These are phyloP conservation scores for Otis tarda DNA, from an alignment of 2,113 vertebrate genomes.

Conservation along the genomic window DNA sequence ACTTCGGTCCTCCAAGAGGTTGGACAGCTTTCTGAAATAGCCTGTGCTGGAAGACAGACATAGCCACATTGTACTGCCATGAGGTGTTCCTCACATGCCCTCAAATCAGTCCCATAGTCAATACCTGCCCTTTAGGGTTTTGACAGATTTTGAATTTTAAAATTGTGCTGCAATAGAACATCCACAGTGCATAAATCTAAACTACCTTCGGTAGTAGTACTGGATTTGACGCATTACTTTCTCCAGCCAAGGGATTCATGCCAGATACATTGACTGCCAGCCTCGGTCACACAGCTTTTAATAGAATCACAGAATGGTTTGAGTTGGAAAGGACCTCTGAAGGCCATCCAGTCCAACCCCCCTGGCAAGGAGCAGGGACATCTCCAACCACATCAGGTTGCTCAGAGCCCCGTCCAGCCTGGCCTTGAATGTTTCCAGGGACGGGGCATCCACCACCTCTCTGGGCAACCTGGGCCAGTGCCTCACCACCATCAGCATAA, in stretches of 20 bases:
- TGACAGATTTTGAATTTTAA: neutral
- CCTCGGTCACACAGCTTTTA: neutral
- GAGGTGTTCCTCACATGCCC: neutral
- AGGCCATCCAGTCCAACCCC: neutral
- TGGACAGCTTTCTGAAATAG: neutral
- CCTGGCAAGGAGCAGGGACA: neutral
- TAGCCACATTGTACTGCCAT: accelerated
- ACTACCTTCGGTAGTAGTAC: neutral
- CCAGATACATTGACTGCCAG: neutral
- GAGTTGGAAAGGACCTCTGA: neutral
- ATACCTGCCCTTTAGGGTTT: neutral
- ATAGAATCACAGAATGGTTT: neutral
- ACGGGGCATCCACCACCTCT: neutral
- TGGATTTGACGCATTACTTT: neutral
- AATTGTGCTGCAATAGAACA: neutral
- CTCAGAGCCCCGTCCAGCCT: neutral
- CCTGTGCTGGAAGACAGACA: neutral
- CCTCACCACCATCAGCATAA: neutral
- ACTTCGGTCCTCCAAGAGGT: neutral
- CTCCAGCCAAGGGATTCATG: neutral
- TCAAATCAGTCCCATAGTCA: neutral
- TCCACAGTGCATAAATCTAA: neutral
- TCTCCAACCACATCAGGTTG: neutral
- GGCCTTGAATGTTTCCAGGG: too few relatives aligned
- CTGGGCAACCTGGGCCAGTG: neutral